Percentiles rank a stretch among this genome's conserved stretches.
Conservation (phyloP, 2,797 vertebrate species). For the Gymnodraco acuticeps region DNA sequence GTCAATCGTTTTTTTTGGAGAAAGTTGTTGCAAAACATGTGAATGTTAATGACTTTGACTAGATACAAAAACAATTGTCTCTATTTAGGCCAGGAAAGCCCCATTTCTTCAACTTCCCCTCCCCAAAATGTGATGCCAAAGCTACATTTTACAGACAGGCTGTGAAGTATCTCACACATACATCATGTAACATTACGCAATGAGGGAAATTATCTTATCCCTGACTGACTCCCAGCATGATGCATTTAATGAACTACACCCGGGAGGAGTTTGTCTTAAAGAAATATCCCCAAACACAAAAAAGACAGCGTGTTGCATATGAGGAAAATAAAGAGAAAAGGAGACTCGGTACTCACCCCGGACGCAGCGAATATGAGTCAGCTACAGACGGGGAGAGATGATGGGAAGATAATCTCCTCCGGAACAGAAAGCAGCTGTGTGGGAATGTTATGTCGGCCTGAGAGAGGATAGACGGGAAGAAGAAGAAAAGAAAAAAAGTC, state of each 20-base stretch:
- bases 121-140: not conserved
- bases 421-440: constrained; percentile 26
- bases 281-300: not conserved
- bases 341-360: constrained; percentile 69
- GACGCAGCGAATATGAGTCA: constrained; percentile 60
- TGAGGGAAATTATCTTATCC: constrained; percentile 4
- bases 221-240: constrained; percentile 11
- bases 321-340: not conserved
- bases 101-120: not conserved
- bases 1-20: too few relatives aligned
- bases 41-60: not conserved
- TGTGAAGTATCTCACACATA: constrained; percentile 23
- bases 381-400: constrained; percentile 57
- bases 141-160: constrained; percentile 6
- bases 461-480: constrained; percentile 14
- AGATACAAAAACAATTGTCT: too few relatives aligned
- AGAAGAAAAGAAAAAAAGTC: constrained; percentile 21
- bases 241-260: constrained; percentile 11
- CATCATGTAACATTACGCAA: constrained; percentile 55
- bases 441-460: not conserved
- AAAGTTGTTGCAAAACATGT: not conserved
- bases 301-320: not conserved
- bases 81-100: too few relatives aligned
- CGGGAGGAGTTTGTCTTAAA: constrained; percentile 4
- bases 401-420: constrained; percentile 45